Conservation (phyloP, 1,140 invertebrate genomes). For the Propsilocerus akamusi region DNA sequence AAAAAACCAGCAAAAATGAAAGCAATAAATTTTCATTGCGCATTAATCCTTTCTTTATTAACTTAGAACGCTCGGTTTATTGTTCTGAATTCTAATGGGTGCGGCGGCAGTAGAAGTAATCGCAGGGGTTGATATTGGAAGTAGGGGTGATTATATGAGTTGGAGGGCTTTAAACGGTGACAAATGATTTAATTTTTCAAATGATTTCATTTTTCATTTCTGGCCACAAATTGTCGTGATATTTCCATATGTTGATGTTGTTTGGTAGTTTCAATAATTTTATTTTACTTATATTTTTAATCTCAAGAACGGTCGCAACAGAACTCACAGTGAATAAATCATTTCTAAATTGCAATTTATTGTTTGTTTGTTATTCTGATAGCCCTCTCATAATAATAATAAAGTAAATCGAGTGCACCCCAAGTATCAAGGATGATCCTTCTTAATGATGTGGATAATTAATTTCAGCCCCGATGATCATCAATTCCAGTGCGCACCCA, state of each 20-base stretch:
- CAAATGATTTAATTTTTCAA: conserved; percentile 3
- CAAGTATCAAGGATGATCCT: neutral
- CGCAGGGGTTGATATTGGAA: neutral
- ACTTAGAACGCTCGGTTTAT: neutral
- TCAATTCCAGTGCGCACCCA: neutral
- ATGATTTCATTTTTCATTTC: neutral
- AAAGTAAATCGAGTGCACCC: too few species aligned
- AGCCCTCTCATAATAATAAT: neutral
- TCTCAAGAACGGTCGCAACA: neutral
- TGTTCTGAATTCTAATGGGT: neutral
- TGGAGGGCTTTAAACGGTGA: neutral
- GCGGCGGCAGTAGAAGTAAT: neutral
- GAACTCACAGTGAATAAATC: neutral
- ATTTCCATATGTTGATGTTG: conserved; percentile 3
- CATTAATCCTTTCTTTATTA: conserved; percentile 3
- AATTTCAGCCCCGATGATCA: neutral
- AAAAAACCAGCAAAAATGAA: too few species aligned
- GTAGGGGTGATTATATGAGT: neutral
- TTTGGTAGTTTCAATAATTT: too few species aligned
- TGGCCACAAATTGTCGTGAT: neutral
- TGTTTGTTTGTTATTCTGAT: conserved; percentile 2
- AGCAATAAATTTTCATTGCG: conserved; percentile 2
- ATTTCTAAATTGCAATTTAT: neutral
- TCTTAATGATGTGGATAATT: conserved; percentile 3
- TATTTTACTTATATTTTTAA: too few species aligned